Conservation (phyloP, 2,113 vertebrate genomes). For the Platichthys stellatus region DNA sequence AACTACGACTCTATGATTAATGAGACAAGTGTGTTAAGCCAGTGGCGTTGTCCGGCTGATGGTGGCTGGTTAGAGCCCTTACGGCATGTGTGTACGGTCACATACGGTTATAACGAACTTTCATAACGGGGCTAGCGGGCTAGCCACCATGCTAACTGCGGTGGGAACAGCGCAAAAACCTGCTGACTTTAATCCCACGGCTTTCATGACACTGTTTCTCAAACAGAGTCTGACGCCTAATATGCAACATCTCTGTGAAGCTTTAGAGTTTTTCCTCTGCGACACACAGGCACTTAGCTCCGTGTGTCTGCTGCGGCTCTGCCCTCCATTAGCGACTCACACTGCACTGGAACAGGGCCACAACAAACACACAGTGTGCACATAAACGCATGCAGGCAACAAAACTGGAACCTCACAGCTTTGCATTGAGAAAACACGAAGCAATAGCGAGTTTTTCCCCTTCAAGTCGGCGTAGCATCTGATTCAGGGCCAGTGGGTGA, state of each 20-base stretch:
- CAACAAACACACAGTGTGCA: slow-evolving; percentile 14
- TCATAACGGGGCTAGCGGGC: no score
- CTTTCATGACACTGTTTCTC: no score
- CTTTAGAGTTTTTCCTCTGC: slow-evolving; percentile 2
- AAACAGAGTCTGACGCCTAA: slow-evolving; percentile 2
- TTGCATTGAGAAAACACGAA: background rate
- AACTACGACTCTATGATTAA: no score
- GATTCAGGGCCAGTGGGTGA: slow-evolving; percentile 51
- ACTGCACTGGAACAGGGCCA: slow-evolving; percentile 37
- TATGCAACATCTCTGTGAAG: slow-evolving; percentile 29
- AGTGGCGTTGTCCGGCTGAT: no score
- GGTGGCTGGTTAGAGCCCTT: no score
- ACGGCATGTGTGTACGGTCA: no score
- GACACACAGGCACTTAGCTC: slow-evolving; percentile 20
- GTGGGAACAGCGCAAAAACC: no score
- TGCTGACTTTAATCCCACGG: no score
- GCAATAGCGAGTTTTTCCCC: slow-evolving; percentile 14
- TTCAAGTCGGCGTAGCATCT: slow-evolving; percentile 28
- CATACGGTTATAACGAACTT: no score
- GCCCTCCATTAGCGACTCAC: slow-evolving; percentile 56
- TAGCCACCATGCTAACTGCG: no score
- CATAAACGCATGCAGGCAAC: background rate
- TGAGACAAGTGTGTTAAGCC: no score
- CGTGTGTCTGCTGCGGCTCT: slow-evolving; percentile 22
- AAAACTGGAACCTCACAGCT: background rate